Evolutionary conservation across 2,113 vertebrate species (phyloP).

Genomic region (Pelodiscus sinensis): DNA sequence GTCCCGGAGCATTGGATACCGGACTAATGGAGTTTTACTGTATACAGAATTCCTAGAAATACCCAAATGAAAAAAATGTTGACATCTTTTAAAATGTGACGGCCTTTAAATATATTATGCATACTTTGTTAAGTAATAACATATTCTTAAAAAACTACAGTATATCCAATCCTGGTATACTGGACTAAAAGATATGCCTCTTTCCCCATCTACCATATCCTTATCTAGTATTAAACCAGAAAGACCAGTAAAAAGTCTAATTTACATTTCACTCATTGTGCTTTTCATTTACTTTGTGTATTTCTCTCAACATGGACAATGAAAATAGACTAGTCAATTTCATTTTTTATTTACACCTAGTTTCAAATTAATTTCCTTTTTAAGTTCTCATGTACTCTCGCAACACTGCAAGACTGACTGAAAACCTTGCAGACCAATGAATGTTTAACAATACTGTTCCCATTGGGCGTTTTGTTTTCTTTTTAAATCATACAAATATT

Average conservation of each 20-base stretch:
- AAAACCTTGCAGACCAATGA: neutral
- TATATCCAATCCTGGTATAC: neutral
- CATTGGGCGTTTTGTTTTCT: neutral
- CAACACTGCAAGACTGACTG: neutral
- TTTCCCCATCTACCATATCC: neutral
- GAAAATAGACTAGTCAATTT: neutral
- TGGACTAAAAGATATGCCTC: too few species aligned
- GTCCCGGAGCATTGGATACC: too few species aligned
- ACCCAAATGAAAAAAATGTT: neutral
- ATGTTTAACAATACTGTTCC: too few species aligned
- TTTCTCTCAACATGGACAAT: neutral
- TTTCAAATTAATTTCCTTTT: neutral
- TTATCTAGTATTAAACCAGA: neutral
- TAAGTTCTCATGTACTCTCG: neutral
- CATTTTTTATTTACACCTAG: neutral
- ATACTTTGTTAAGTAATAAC: neutral
- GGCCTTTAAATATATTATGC: neutral
- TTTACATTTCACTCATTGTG: neutral
- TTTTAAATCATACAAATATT: neutral
- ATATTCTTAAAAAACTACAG: neutral
- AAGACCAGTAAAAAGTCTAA: neutral
- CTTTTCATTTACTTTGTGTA: neutral
- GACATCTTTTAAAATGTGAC: neutral
- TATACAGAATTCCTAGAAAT: neutral
- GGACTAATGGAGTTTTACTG: too few species aligned